phyloP scores from a whole-genome alignment of 2,113 vertebrate genomes.

The Tapirus terrestris region DNA sequence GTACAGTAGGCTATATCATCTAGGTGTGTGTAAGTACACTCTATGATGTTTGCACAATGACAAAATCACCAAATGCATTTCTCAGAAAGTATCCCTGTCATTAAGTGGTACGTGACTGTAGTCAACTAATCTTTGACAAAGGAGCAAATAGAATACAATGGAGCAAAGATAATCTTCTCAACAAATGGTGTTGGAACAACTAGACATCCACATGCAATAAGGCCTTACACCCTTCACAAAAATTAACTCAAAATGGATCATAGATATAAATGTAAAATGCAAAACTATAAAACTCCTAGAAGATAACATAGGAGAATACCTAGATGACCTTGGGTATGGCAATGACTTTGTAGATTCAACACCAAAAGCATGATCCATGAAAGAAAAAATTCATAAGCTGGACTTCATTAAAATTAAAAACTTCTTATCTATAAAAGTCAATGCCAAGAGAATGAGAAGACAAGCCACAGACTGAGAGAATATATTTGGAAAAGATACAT shows the following conservation, averaged over 20 bases:
- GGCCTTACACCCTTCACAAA: neutral
- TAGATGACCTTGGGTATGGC: neutral
- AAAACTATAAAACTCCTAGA: neutral
- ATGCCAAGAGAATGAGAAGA: neutral
- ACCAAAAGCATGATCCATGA: neutral
- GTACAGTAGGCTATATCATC: no score
- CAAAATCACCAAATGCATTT: no score
- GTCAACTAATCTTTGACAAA: neutral
- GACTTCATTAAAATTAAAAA: slow-evolving; percentile 13
- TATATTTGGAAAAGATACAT: neutral
- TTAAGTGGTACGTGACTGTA: no score
- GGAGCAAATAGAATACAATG: neutral
- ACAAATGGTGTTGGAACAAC: neutral
- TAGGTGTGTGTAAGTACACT: no score
- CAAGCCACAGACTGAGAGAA: neutral
- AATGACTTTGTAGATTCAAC: neutral
- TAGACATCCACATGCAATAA: neutral
- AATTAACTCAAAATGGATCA: neutral
- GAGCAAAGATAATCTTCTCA: neutral
- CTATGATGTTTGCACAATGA: no score
- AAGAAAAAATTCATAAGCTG: neutral
- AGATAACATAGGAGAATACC: neutral
- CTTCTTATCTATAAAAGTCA: neutral
- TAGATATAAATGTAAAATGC: neutral
- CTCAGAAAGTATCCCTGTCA: no score